Conservation (phyloP, 2,797 vertebrate species). For the Lagothrix lagotricha region DNA sequence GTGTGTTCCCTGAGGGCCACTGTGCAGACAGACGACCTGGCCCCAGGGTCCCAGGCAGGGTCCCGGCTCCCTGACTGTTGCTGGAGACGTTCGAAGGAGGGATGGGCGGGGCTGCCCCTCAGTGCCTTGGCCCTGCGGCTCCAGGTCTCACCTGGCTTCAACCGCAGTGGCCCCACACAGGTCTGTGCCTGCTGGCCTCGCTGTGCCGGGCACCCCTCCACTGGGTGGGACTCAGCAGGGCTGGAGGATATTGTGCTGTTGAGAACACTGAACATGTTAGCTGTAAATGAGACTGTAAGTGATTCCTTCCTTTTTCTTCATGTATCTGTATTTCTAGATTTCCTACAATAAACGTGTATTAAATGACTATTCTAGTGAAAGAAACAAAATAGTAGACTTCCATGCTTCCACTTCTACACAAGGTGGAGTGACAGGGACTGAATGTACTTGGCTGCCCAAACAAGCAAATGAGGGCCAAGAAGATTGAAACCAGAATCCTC, state of each 20-base stretch:
- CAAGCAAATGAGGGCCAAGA: not conserved
- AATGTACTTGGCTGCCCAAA: not conserved
- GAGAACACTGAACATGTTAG: rapidly evolving
- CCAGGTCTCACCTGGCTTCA: not conserved
- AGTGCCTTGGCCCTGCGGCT: not conserved
- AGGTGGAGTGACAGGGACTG: not conserved
- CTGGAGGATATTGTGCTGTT: rapidly evolving
- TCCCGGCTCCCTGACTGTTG: not conserved
- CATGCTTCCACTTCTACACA: not conserved
- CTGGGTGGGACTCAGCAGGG: too few relatives aligned
- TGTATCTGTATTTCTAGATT: not conserved
- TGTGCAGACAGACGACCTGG: not conserved
- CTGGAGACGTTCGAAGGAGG: not conserved
- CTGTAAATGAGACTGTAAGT: rapidly evolving
- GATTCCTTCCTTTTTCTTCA: not conserved
- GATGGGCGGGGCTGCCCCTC: not conserved
- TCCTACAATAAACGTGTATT: not conserved
- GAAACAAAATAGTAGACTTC: not conserved
- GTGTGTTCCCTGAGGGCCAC: not conserved
- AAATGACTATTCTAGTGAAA: not conserved
- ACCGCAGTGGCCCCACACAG: too few relatives aligned
- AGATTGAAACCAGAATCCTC: not conserved
- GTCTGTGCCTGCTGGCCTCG: not conserved
- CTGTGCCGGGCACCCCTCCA: not conserved
- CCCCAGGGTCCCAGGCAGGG: not conserved